Percentiles rank a stretch among this genome's conserved stretches.
Conservation (phyloP, 2,113 vertebrate genomes). For the Gobiocypris rarus region DNA sequence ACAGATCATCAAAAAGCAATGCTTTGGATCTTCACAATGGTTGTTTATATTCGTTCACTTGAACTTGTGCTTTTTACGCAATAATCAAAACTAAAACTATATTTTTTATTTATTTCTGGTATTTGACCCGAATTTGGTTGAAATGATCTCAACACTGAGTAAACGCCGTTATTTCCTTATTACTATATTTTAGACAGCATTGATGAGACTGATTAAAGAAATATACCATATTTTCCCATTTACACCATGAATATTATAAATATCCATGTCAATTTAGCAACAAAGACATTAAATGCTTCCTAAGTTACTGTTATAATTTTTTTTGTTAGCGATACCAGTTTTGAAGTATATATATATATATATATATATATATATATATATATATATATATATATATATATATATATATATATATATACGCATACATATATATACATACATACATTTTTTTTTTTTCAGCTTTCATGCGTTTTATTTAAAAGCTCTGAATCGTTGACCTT, state of each 20-base stretch:
- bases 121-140: background rate
- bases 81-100: background rate
- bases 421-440: too few species aligned
- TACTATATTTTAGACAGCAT: background rate
- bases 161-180: background rate
- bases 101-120: background rate
- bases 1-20: background rate
- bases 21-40: background rate
- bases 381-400: too few species aligned
- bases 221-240: background rate
- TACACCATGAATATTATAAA: background rate
- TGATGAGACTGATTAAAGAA: background rate
- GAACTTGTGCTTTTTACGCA: background rate
- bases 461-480: constrained; percentile 15
- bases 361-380: too few species aligned
- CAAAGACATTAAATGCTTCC: background rate
- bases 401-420: too few species aligned
- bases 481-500: constrained; percentile 28
- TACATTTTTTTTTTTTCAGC: too few species aligned
- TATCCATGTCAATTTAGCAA: background rate
- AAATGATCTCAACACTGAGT: background rate
- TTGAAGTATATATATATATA: background rate
- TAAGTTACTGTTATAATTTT: background rate
- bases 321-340: background rate
- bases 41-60: background rate